Base-by-base conservation (phyloP, 2,113 vertebrate genomes). In the Clarias gariepinus region DNA sequence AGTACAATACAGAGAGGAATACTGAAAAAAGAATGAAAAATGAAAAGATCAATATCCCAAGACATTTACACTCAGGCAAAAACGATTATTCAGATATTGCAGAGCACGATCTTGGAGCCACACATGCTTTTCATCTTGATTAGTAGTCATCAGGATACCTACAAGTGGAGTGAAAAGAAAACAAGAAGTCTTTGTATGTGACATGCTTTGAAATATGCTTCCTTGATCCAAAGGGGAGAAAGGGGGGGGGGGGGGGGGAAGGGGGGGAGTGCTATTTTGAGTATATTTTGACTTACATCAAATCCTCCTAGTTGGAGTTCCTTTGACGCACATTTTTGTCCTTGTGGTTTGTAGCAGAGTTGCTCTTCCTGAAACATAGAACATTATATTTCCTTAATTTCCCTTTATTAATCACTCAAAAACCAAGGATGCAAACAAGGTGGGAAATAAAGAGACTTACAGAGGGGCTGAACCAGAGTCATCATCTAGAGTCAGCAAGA, bases 281-380 rank as follows among this genome's bases (percentile, higher is more conserved):
- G 6, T 3, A 0, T n/a, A n/a, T n/a, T n/a, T n/a, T n/a, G 1
- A 84, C 76, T 93, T 91, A 93, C 91, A 81, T 41, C 78, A 92
- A 74, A 87, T 89, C 90, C 92, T 89, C 2, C 93, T 93, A 99
- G 93, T 96, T 98, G 0, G 96, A 95, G 0, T 98, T 99, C 91
- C 98, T 97, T 94, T 99, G 97, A 85, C 98, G 97, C 81, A 99
- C 94, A 0, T 95, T 96, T 92, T 97, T 97, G 93, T 96, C 97
- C 92, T 98, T 96, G 93, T 98, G 96, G 68, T 98, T 98, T 30
- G 94, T 87, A 91, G 93, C 94, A 3, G 94, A 93, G 58, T 97
- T 97, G 95, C 97, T 97, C 92, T 99, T 99, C 95, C 98, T 99
- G 91, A 76, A 94, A 92, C 0, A 83, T 28, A 90, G 9, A 25